Evolutionary conservation across 2,888 invertebrate genomes (phyloP), one percentile per base, ranked within the genome.

Genomic region (Blomia tropicalis): DNA sequence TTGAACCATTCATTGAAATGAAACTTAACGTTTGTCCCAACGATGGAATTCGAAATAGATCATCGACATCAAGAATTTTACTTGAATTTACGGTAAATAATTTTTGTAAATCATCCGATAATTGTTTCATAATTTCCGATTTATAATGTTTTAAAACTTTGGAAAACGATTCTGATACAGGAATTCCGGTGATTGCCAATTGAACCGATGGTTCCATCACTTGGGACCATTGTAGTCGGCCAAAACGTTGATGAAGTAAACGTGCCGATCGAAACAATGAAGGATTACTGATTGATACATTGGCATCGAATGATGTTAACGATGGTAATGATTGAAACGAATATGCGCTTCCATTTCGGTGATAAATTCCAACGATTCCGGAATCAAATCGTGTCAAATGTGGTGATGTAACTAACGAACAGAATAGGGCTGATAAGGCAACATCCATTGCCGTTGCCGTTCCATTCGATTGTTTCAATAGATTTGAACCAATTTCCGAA

Each of bases 371-470:
- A 7, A 17, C 11, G 23, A 56, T n/a, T n/a, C 32, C 56, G 25
- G 31, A 30, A 36, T 56, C 56, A 36, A 56, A 27, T 2, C 56
- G 29, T n/a, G 29, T 29, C 19, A 56, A 36, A 56, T 56, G 56
- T 1, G 56, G 56, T 11, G 56, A 56, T 31, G 56, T 23, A 11
- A 56, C 29, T n/a, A 29, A 11, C 19, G 29, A 2, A 36, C 56
- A 56, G 56, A 32, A 56, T 31, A 56, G 29, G 2, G 56, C 25
- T 19, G 56, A 27, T 25, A 56, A 25, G 11, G 56, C 56, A 4
- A 30, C 56, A 36, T 56, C 56, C 56, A 56, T 56, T 56, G 56
- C 56, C 7, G 23, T 47, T n/a, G n/a, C n/a, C 3, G 47, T 19
- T 19, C 56, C 56, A 56, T 56, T 56, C n/a, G 14, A 1, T n/a